These are phyloP conservation scores for Alsophila aescularia DNA, from an alignment of 2,888 invertebrate genomes.

Conservation along the genomic window DNA sequence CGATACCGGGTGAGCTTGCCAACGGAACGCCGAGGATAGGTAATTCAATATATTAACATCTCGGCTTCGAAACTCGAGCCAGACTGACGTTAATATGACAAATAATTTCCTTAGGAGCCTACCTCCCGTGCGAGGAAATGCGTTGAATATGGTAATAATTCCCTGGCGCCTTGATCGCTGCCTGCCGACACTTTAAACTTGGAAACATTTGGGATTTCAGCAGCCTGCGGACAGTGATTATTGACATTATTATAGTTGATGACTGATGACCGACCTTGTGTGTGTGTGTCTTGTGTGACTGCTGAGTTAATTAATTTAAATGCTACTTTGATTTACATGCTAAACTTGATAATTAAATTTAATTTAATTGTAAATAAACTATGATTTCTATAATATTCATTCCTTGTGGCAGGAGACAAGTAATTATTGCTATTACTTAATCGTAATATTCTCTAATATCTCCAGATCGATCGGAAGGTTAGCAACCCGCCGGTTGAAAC, in stretches of 20 bases:
- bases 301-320: too few relatives aligned
- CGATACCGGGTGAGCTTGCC: constrained; percentile 33
- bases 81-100: constrained; percentile 82
- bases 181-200: constrained; percentile 64
- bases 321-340: too few relatives aligned
- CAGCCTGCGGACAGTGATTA: constrained; percentile 33
- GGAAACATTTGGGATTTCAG: constrained; percentile 60
- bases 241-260: constrained; percentile 18
- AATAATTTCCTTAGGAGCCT: constrained; percentile 78
- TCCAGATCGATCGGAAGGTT: too few relatives aligned
- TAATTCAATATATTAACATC: constrained; percentile 79
- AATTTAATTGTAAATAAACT: too few relatives aligned
- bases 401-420: too few relatives aligned
- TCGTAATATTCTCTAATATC: too few relatives aligned
- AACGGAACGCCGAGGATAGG: constrained; percentile 61
- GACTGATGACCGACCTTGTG: too few relatives aligned
- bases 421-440: too few relatives aligned
- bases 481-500: too few relatives aligned
- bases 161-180: constrained; percentile 65
- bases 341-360: too few relatives aligned
- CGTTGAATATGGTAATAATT: constrained; percentile 79
- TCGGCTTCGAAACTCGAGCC: constrained; percentile 63
- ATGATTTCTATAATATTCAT: too few relatives aligned
- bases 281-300: too few relatives aligned
- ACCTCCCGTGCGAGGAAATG: constrained; percentile 64